These are phyloP conservation scores for Noctua janthe DNA, from an alignment of 2,888 invertebrate genomes.

Conservation along the genomic window DNA sequence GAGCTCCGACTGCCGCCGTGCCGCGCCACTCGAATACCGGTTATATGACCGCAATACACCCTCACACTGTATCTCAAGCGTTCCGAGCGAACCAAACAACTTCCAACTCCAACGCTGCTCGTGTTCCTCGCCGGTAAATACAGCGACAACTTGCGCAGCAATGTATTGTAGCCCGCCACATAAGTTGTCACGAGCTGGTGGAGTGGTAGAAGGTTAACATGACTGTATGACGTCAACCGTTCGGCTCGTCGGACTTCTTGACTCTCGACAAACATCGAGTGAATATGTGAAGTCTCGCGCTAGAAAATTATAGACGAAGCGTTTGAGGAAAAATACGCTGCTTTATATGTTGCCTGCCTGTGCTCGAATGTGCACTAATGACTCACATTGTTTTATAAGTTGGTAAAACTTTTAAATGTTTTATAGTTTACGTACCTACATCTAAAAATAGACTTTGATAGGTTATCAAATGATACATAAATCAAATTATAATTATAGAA, in stretches of 20 bases:
- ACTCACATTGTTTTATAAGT: conserved; percentile 41
- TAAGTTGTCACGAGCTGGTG: conserved; percentile 69
- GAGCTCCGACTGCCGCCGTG: conserved; percentile 84
- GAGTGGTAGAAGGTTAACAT: conserved; percentile 84
- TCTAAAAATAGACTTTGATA: conserved; percentile 24
- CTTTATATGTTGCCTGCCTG: conserved; percentile 45
- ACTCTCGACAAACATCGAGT: conserved; percentile 87
- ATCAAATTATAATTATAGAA: conserved; percentile 28
- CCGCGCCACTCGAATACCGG: conserved; percentile 88
- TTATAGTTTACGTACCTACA: not conserved
- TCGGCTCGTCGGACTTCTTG: conserved; percentile 89
- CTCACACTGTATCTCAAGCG: conserved; percentile 76
- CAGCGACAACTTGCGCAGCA: conserved; percentile 70
- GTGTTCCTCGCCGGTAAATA: conserved; percentile 56
- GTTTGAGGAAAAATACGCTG: conserved; percentile 78
- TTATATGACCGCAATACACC: conserved; percentile 90
- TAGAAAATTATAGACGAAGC: conserved; percentile 82
- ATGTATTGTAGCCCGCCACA: conserved; percentile 71
- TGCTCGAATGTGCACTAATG: conserved; percentile 34
- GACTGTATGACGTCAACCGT: conserved; percentile 89
- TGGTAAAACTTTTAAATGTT: conserved; percentile 14
- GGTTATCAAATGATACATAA: conserved; percentile 29
- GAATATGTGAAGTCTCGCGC: conserved; percentile 82
- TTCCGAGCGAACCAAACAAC: conserved; percentile 68
- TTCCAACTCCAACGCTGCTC: conserved; percentile 78